A percentile compares a stretch with the other conserved stretches of the same genome.
These are phyloP conservation scores for Tribolium freemani DNA, from an alignment of 2,888 invertebrate species.

Conservation along the genomic window DNA sequence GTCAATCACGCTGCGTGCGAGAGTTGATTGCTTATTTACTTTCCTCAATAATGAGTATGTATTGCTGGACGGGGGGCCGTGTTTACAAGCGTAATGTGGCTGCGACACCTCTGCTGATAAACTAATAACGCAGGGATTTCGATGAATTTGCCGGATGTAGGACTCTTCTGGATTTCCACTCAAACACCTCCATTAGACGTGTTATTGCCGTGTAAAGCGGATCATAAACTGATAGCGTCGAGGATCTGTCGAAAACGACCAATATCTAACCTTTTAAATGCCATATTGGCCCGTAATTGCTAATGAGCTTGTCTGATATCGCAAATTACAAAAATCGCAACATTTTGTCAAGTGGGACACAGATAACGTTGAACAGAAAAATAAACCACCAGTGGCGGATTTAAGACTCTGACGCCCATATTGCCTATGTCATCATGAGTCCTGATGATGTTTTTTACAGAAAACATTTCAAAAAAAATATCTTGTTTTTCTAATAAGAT, in stretches of 20 bases:
- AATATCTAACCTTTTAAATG: neutral
- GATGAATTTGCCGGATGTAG: conserved; percentile 43
- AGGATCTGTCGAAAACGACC: conserved; percentile 5
- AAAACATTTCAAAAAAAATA: no score
- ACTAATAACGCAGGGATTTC: conserved; percentile 50
- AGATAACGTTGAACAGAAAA: no score
- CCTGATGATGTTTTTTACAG: no score
- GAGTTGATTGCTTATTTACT: conserved; percentile 62
- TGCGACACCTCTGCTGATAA: conserved; percentile 51
- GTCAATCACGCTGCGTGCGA: conserved; percentile 60
- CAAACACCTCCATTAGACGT: conserved; percentile 35
- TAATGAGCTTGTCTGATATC: neutral
- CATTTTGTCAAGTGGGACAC: no score
- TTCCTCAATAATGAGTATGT: conserved; percentile 58
- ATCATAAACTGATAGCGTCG: conserved; percentile 27
- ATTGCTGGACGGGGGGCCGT: conserved; percentile 39
- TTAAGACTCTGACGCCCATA: no score
- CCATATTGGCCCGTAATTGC: neutral
- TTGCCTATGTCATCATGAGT: no score
- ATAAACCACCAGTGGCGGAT: no score
- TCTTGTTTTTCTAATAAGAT: no score
- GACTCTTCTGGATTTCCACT: conserved; percentile 30
- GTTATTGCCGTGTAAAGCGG: conserved; percentile 32
- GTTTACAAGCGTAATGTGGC: conserved; percentile 53
- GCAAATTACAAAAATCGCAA: neutral